Evolutionary conservation across 1,140 invertebrate species (phyloP).

Genomic region (Leptinotarsa lineolata): DNA sequence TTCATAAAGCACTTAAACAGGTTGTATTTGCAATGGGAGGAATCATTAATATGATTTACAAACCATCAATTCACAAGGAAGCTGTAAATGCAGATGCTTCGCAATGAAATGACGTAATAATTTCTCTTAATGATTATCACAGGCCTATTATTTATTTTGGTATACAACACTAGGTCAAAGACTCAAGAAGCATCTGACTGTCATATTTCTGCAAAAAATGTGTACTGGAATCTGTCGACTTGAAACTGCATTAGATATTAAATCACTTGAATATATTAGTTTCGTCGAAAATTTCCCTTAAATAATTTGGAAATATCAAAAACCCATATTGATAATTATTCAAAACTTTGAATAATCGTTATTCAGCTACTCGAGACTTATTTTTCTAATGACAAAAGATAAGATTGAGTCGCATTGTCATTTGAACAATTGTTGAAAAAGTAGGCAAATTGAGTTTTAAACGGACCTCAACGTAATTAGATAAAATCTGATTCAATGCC

Average conservation of each 20-base stretch:
- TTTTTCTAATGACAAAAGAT: no score
- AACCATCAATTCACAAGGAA: slow-evolving; percentile 9
- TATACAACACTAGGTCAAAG: slow-evolving; percentile 16
- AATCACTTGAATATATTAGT: not conserved
- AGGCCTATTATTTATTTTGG: slow-evolving; percentile 14
- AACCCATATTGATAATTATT: no score
- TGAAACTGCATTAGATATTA: not conserved
- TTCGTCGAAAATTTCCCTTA: no score
- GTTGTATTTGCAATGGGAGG: slow-evolving; percentile 21
- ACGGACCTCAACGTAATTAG: no score
- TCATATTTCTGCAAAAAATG: not conserved
- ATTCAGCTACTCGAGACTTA: no score
- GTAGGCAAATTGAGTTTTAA: no score
- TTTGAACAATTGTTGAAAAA: no score
- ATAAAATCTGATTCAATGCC: no score
- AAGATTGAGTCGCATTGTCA: no score
- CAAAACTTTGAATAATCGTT: no score
- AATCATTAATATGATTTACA: slow-evolving; percentile 7
- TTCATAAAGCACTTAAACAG: slow-evolving; percentile 12
- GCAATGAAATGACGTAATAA: slow-evolving; percentile 20
- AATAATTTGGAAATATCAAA: no score
- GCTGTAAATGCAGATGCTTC: slow-evolving; percentile 13
- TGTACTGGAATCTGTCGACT: not conserved
- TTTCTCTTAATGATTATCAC: slow-evolving; percentile 24
- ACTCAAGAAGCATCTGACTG: slow-evolving; percentile 1